Base-by-base conservation (phyloP, 1,140 invertebrate species). In the Caenorhabditis latens region DNA sequence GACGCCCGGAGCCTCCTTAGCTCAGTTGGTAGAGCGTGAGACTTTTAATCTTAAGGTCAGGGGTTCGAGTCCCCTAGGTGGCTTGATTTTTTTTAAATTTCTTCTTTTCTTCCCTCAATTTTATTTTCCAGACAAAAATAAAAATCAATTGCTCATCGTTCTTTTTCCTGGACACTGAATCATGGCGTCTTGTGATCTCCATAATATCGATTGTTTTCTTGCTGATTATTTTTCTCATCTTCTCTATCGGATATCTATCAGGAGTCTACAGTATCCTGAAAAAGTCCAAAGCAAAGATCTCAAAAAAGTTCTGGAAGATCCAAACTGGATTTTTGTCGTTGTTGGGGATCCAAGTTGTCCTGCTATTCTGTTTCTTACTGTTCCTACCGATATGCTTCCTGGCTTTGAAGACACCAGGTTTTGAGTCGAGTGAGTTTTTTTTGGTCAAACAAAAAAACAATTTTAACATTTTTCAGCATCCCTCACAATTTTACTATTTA, bases 31-130 rank as follows among this genome's bases (percentile, higher is more conserved):
- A 65, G 55, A 85, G 55, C 53, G 40, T 57, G 50, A 71, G 50
- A 85, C 50, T 57, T 65, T 71, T 65, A 65, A 57, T 83, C 75
- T 48, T 58, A 87, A 61, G 58, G 55, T 83, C 65, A 83, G 55
- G 57, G 58, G 53, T 83, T 50, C 55, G 53, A 83, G 67, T 82
- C 86, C 58, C 71, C 82, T 67, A 79, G 61, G 57, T 65, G 67
- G 85, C 55, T 83, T 42, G 85, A 61, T 13, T 24, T 83, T 71
- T 86, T 79, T 43, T 50, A 53, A n/a, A 6, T 43, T 50, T n/a
- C 8, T 71, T 65, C 40, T 13, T 21, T 13, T n/a, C 2, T 61
- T 61, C 24, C n/a, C 9, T 4, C 0, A 13, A 6, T n/a, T 61
- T 61, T 0, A 42, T n/a, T 6, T 46, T 71, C 46, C 42, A 79